Evolutionary conservation across 2,888 invertebrate genomes (phyloP).

Genomic region (Netelia inedita): DNA sequence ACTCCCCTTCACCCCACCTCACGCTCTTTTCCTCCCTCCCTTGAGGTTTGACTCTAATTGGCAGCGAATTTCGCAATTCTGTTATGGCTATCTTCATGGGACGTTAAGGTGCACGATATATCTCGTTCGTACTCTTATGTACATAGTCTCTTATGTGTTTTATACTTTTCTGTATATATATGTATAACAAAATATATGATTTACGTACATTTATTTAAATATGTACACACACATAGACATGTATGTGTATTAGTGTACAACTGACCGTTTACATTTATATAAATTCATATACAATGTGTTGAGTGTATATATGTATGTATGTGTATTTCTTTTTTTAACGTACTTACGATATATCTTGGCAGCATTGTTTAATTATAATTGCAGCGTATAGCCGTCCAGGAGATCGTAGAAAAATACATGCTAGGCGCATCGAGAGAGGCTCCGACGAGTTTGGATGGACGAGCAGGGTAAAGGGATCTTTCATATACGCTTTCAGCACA

Average conservation of each 20-base stretch:
- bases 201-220: neutral
- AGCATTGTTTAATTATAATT: conserved; percentile 70
- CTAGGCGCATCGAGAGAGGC: conserved; percentile 30
- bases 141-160: neutral
- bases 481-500: conserved; percentile 83
- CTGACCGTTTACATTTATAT: neutral
- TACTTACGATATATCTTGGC: neutral
- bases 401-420: conserved; percentile 49
- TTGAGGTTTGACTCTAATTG: conserved; percentile 77
- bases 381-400: conserved; percentile 46
- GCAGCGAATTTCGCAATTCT: conserved; percentile 77
- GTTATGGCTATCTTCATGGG: conserved; percentile 74
- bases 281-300: neutral
- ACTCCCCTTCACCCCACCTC: conserved; percentile 12
- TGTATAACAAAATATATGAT: neutral
- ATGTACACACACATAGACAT: neutral
- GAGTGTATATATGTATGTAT: neutral
- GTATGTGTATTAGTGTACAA: neutral
- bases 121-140: neutral
- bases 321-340: neutral
- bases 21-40: neutral
- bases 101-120: conserved; percentile 40
- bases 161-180: neutral
- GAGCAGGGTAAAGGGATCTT: conserved; percentile 68
- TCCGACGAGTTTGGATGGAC: conserved; percentile 42